Conservation (phyloP, 1,140 invertebrate species). For the Neotoxoptera formosana region DNA sequence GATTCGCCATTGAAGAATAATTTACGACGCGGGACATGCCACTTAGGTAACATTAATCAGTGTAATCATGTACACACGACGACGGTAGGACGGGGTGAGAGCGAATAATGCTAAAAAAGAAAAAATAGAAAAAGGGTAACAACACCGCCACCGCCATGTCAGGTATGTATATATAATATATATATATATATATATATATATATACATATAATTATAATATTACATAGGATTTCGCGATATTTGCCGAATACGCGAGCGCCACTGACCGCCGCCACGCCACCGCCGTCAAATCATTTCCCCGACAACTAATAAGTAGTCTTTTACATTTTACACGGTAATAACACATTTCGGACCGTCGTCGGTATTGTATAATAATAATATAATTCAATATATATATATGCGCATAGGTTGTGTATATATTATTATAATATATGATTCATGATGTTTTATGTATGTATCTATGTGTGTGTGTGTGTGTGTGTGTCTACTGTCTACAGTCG, state of each 20-base stretch:
- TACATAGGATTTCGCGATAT: not conserved
- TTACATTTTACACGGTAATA: constrained; percentile 31
- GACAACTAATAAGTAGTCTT: constrained; percentile 12
- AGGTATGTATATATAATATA: not conserved
- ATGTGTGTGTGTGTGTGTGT: not conserved
- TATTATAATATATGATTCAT: not conserved
- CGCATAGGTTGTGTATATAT: not conserved
- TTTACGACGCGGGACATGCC: constrained; percentile 51
- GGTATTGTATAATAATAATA: not conserved
- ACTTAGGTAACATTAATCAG: constrained; percentile 57
- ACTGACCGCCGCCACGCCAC: not conserved
- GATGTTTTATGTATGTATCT: not conserved
- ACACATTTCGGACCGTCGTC: constrained; percentile 21
- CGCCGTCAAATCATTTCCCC: not conserved
- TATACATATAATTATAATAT: not conserved
- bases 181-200: not conserved
- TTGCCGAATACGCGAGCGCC: constrained; percentile 14
- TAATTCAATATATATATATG: not conserved
- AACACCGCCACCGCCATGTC: not conserved
- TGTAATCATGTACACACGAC: constrained; percentile 35
- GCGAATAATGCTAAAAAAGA: not conserved
- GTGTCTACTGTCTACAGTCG: not conserved
- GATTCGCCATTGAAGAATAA: constrained; percentile 45
- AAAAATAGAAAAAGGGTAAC: constrained; percentile 22
- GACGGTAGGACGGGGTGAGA: not conserved